These are phyloP conservation scores for Centropristis striata DNA, from an alignment of 2,113 vertebrate genomes.

Conservation along the genomic window DNA sequence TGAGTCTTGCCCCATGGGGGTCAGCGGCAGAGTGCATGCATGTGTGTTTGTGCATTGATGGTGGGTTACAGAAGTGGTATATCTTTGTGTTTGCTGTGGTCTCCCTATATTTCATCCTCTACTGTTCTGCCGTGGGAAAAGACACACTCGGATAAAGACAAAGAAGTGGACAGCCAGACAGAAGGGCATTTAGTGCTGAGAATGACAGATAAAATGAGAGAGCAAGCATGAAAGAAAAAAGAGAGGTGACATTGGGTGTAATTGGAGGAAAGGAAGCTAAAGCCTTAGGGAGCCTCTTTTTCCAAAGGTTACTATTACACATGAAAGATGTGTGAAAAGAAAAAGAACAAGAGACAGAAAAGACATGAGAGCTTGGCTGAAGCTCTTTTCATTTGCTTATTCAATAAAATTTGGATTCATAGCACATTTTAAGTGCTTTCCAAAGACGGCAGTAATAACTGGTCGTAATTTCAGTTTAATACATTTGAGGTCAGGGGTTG, in stretches of 20 bases:
- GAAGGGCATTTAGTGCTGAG: conserved; percentile 19
- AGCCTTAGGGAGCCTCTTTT: conserved; percentile 52
- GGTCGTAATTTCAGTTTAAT: conserved; percentile 41
- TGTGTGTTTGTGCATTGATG: neutral
- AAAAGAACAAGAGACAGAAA: conserved; percentile 33
- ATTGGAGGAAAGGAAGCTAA: conserved; percentile 69
- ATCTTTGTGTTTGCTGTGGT: conserved; percentile 42
- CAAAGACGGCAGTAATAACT: conserved; percentile 28
- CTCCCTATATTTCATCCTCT: conserved; percentile 28
- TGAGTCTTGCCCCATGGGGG: conserved; percentile 41
- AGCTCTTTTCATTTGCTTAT: conserved; percentile 35
- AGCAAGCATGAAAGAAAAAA: conserved; percentile 28
- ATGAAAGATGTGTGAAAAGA: conserved; percentile 43
- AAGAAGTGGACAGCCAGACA: conserved; percentile 6
- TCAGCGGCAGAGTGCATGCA: conserved; percentile 20
- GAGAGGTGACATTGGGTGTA: conserved; percentile 75
- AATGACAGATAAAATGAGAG: conserved; percentile 41
- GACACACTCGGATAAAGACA: conserved; percentile 16
- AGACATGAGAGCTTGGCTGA: neutral
- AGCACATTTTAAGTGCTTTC: conserved; percentile 21
- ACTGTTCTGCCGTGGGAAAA: conserved; percentile 27
- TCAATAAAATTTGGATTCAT: conserved; percentile 32
- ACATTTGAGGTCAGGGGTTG: conserved; percentile 29
- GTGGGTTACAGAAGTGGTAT: conserved; percentile 15
- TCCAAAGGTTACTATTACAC: conserved; percentile 33